Conservation (phyloP, 2,797 vertebrate genomes). For the Peromyscus nudipes region DNA sequence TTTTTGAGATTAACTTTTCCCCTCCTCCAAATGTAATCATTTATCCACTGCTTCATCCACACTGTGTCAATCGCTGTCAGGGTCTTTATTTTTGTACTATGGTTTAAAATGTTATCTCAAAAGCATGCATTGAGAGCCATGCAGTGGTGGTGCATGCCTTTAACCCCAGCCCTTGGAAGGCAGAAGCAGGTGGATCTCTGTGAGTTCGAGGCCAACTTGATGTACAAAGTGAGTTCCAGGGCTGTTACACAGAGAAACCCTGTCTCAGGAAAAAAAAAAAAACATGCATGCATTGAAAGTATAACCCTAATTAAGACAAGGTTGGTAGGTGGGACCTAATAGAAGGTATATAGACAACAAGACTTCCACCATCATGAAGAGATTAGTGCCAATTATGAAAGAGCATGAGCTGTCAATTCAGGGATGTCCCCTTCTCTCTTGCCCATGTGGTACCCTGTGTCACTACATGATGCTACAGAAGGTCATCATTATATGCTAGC, state of each 20-base stretch:
- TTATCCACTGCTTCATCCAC: background rate
- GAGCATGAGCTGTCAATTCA: background rate
- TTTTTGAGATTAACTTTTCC: background rate
- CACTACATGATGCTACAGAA: background rate
- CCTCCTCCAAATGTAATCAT: background rate
- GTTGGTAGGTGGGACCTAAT: background rate
- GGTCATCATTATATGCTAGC: background rate
- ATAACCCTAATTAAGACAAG: background rate
- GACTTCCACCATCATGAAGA: background rate
- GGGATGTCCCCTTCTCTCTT: background rate
- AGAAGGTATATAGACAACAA: background rate
- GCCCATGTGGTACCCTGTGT: background rate
- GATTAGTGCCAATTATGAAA: background rate
- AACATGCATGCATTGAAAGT: background rate
- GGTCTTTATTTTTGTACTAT: background rate
- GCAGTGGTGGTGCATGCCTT: too few relatives aligned
- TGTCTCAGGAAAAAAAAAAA: too few relatives aligned
- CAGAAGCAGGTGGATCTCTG: too few relatives aligned
- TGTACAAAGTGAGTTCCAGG: too few relatives aligned
- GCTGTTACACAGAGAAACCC: too few relatives aligned
- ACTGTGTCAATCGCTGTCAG: background rate
- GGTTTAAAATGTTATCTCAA: background rate
- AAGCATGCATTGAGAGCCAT: background rate
- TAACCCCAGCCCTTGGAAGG: too few relatives aligned
- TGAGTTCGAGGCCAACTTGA: too few relatives aligned